Evolutionary conservation across 2,888 invertebrate species (phyloP), one percentile per base, ranked within the genome.

Genomic region (Acleris laterana): DNA sequence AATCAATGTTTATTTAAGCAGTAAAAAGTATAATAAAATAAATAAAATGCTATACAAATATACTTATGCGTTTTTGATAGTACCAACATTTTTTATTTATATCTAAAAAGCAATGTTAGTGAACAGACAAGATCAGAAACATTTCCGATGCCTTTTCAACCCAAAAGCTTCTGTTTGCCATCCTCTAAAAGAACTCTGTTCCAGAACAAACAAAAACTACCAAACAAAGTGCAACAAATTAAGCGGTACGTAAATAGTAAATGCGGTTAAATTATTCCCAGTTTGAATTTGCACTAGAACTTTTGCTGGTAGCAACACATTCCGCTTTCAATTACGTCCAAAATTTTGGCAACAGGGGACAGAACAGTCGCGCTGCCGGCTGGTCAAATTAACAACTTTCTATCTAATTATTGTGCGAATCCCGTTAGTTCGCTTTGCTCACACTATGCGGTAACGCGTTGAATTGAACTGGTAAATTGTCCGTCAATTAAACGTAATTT

Each of bases 371-470:
- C 63, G 71, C 70, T 70, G 69, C 62, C 69, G 68, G 60, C 70
- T 71, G 73, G 74, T 72, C 69, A 68, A 77, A 79, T 79, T 78
- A 77, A 58, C 73, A 79, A 82, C 76, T 82, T 82, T 74, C 71
- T 72, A 76, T 76, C 72, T 74, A 76, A 79, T 82, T 79, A 77
- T 67, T 51, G 49, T 25, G 28, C 46, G 57, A 63, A 69, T 58
- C 63, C 63, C 22, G 71, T 68, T 69, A 70, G 63, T 64, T 60
- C 59, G 65, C 59, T 70, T 69, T 62, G 62, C 62, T 66, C 62
- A 62, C 61, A 62, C 50, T 62, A 55, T 22, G n/a, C 51, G 42
- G 42, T 11, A 51, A 51, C 51, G 48, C 62, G 32, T 28, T 20
- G 20, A 38, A 46, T 56, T 44, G 28, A 50, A 46, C 28, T 51